These are phyloP conservation scores for Gallinago solitaria DNA, from an alignment of 2,797 vertebrate species.

Conservation along the genomic window DNA sequence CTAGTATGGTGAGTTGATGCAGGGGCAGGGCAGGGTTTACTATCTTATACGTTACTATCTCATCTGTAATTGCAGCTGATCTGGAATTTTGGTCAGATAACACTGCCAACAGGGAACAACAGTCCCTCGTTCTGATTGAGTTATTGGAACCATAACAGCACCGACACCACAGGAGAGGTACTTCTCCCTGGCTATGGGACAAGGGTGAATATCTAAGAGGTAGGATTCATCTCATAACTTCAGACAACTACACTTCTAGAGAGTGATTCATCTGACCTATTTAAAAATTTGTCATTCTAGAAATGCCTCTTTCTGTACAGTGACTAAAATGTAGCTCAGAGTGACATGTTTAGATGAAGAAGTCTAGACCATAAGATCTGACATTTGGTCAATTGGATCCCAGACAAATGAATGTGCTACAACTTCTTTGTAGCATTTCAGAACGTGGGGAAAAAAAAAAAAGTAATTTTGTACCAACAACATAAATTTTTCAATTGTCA, in stretches of 20 bases:
- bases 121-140: background rate
- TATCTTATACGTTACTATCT: background rate
- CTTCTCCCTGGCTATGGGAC: background rate
- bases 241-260: background rate
- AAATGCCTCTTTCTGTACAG: background rate
- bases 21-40: background rate
- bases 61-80: background rate
- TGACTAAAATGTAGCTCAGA: background rate
- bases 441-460: background rate
- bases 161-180: background rate
- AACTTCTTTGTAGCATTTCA: background rate
- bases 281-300: background rate
- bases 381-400: background rate
- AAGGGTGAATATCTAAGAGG: background rate
- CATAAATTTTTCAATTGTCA: background rate
- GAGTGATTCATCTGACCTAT: background rate
- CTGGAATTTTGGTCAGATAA: background rate
- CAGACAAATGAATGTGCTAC: background rate
- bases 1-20: background rate
- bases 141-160: background rate
- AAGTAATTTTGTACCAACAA: background rate
- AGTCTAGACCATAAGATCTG: background rate
- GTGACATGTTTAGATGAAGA: background rate
- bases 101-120: background rate
- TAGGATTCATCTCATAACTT: background rate